Evolutionary conservation across 1,140 invertebrate species (phyloP), one percentile per base, ranked within the genome.

Genomic region (Arctopsyche grandis): DNA sequence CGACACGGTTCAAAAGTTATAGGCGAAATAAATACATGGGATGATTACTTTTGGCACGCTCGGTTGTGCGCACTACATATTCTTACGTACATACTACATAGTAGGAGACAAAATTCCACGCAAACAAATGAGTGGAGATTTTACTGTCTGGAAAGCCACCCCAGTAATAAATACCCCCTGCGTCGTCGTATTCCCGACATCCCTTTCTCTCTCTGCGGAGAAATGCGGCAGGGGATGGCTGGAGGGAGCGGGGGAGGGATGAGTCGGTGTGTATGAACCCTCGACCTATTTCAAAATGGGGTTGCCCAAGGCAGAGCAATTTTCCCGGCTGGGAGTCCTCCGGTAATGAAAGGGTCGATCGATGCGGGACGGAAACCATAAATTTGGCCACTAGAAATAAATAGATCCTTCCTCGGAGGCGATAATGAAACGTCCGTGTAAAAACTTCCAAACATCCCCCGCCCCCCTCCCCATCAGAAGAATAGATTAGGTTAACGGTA

Each of bases 211-310:
- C 48, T 52, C 10, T 52, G 16, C 12, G 4, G 48, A 52, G 16
- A 21, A 21, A 66, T 12, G 60, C 60, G 60, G 29, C 29, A 38
- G 7, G 29, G 29, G 29, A 7, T 38, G 29, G n/a, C n/a, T n/a
- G n/a, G n/a, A n/a, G n/a, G n/a, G n/a, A n/a, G n/a, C n/a, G n/a
- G n/a, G n/a, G n/a, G n/a, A n/a, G 29, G 29, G 29, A 7, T 38
- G 29, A 38, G 29, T 38, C 29, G 29, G 29, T 38, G 29, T 38
- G 29, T 38, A 38, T n/a, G 21, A 56, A 76, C 74, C 74, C 74
- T 76, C 74, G 74, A 76, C 74, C 74, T 76, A 76, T 76, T 76
- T 76, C 74, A 76, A 66, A 76, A 76, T 76, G 74, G 74, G 74
- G 74, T 76, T 76, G 74, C 46, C 71, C 4, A 16, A 71, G 38